Evolutionary conservation across 2,888 invertebrate genomes (phyloP), one percentile per base, ranked within the genome.

Genomic region (Pyrrhia umbra): DNA sequence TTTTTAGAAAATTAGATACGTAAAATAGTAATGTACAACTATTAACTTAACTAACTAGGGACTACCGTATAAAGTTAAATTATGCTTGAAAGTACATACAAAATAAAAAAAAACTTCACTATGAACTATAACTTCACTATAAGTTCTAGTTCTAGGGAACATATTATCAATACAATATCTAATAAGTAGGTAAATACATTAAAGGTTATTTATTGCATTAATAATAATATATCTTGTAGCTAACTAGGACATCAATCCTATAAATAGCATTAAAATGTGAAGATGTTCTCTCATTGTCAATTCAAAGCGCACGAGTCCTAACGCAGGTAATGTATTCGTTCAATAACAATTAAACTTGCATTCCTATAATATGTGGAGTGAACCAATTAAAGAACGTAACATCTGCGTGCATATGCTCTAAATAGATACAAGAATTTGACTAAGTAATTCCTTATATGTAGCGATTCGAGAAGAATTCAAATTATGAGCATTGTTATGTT

Each of bases 251-350:
- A 73, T 57, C 45, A 56, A 59, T 51, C 21, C 56, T 74, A 62
- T 73, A 59, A 75, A 62, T 72, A 62, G 54, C 57, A 50, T 46
- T 75, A 55, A 68, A 74, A 77, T 68, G 65, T 65, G 62, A 61
- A 68, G 62, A 75, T 57, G 69, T 74, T 56, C 61, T 21, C 47
- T 57, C 59, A 52, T 75, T 75, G 64, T 66, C 45, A 71, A 56
- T 57, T 58, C 25, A 75, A 77, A 72, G 67, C 56, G 58, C 71
- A 63, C 34, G 13, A 34, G 20, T 47, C 60, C 68, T 74, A 45
- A 57, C 30, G 18, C 27, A 27, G 52, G 20, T 43, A 54, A 60
- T 39, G 40, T 54, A 60, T 61, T 63, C 25, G 43, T 61, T 55
- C 18, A 52, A 59, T 46, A 52, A 60, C 43, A 60, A 55, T 77